Conservation (phyloP, 2,113 vertebrate species). For the Stictonetta naevosa region DNA sequence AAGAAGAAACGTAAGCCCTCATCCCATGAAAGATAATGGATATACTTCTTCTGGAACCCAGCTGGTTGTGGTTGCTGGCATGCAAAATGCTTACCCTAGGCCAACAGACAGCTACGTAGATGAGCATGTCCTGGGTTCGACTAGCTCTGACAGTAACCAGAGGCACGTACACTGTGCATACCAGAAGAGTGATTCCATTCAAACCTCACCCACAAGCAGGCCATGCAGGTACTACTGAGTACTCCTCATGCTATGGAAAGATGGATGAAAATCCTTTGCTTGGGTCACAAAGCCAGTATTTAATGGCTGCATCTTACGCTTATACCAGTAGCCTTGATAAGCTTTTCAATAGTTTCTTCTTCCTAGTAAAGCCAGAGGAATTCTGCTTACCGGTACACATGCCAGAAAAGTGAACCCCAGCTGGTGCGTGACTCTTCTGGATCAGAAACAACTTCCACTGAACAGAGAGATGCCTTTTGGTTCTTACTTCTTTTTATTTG, state of each 20-base stretch:
- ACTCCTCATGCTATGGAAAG: not conserved
- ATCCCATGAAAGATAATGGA: not conserved
- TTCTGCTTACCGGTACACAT: not conserved
- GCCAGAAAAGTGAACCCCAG: not conserved
- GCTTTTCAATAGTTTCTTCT: not conserved
- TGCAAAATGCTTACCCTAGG: not conserved
- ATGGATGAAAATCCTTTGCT: not conserved
- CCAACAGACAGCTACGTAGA: not conserved
- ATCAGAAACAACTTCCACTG: not conserved
- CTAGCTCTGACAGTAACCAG: not conserved
- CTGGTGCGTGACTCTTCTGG: not conserved
- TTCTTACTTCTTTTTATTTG: not conserved
- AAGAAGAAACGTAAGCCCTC: not conserved
- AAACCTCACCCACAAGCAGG: not conserved
- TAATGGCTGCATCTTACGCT: not conserved
- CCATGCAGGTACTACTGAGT: not conserved
- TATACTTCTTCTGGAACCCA: not conserved
- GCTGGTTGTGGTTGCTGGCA: not conserved
- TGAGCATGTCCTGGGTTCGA: not conserved
- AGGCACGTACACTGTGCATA: not conserved
- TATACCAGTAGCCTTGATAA: not conserved
- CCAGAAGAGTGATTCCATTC: not conserved
- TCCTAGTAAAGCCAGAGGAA: not conserved
- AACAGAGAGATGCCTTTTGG: not conserved
- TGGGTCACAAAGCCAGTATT: not conserved